Conservation (phyloP, 1,140 invertebrate species). For the Zeugodacus cucurbitae region DNA sequence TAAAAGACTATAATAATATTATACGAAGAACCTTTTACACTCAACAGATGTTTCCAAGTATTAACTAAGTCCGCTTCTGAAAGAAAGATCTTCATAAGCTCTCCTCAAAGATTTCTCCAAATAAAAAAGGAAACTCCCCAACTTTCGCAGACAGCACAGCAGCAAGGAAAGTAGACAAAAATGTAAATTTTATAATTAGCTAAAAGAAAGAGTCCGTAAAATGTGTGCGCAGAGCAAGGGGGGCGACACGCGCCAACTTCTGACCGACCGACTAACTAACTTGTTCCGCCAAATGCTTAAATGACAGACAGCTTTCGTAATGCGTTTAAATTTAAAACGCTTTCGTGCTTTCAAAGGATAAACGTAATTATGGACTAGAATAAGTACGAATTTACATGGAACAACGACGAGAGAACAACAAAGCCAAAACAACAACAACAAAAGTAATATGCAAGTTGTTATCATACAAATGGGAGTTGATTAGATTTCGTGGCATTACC, state of each 20-base stretch:
- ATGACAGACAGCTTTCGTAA: background rate
- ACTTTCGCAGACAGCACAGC: too few relatives aligned
- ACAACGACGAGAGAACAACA: background rate
- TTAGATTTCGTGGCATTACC: background rate
- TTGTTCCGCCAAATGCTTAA: background rate
- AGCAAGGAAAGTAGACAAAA: too few relatives aligned
- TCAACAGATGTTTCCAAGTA: too few relatives aligned
- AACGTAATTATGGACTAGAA: background rate
- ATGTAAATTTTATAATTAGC: too few relatives aligned
- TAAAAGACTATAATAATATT: too few relatives aligned
- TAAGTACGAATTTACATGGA: slow-evolving; percentile 4
- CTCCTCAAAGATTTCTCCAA: too few relatives aligned
- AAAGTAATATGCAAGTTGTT: background rate
- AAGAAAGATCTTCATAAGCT: too few relatives aligned
- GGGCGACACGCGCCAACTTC: background rate
- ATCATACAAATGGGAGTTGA: slow-evolving; percentile 33
- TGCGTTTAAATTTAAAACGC: background rate
- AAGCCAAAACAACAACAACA: background rate
- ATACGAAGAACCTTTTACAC: too few relatives aligned
- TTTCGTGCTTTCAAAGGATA: background rate
- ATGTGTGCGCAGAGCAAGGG: too few relatives aligned
- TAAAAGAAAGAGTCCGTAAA: too few relatives aligned
- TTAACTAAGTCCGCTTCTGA: too few relatives aligned
- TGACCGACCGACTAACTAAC: background rate
- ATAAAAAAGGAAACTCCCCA: too few relatives aligned